Conservation (phyloP, 2,113 vertebrate genomes). For the Pagrus major region DNA sequence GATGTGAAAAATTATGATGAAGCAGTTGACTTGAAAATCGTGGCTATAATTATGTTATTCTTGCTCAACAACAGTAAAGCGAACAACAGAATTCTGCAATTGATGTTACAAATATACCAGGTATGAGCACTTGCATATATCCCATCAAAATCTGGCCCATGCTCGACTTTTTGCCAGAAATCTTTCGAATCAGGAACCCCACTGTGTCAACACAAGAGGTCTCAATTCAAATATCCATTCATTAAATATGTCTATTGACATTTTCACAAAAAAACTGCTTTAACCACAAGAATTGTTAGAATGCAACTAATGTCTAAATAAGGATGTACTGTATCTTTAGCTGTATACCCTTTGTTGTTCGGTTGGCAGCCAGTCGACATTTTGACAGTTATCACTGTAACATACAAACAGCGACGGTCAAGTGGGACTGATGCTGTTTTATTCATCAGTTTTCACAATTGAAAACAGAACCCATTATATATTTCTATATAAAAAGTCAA, state of each 20-base stretch:
- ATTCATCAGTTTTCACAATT: too few relatives aligned
- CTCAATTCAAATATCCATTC: not conserved
- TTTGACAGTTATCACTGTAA: not conserved
- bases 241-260: not conserved
- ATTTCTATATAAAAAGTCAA: too few relatives aligned
- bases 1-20: not conserved
- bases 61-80: not conserved
- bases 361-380: not conserved
- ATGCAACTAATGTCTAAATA: not conserved
- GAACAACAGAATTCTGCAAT: not conserved
- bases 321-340: not conserved
- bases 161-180: not conserved
- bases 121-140: not conserved
- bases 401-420: not conserved
- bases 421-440: not conserved
- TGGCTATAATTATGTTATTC: not conserved
- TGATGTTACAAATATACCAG: not conserved
- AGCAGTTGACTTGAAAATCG: not conserved
- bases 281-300: not conserved
- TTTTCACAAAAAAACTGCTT: not conserved
- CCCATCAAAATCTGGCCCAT: too few relatives aligned
- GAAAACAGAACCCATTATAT: too few relatives aligned
- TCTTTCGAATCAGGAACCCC: not conserved
- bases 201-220: not conserved
- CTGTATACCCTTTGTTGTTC: not conserved